Base-by-base conservation (phyloP, 2,113 vertebrate species). In the Lontra canadensis region DNA sequence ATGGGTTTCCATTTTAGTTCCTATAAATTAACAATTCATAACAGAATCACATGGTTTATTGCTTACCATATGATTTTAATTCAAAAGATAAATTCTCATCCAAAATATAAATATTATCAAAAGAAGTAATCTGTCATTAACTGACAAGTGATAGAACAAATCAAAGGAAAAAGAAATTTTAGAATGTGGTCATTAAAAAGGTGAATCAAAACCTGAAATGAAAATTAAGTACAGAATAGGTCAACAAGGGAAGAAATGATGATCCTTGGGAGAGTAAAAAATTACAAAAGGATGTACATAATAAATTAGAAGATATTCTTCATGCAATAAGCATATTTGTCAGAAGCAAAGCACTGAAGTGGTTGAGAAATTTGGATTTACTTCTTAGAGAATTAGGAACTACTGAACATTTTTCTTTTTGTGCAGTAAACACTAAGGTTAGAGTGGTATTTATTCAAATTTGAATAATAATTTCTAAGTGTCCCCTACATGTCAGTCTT, bases 301-400 rank as follows among this genome's bases (percentile, higher is more conserved):
- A 89, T 78, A 84, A 84, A 44, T 7, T 49, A 11, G 26, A 88
- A 88, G 29, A 42, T 59, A 29, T 13, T 93, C 18, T 85, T 94
- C 44, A 94, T 25, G 67, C 52, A 89, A 57, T 31, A 55, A 47
- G 14, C 79, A 49, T 57, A 4, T 80, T 94, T 94, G 83, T n/a
- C 61, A 95, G 29, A 97, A 82, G 44, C 42, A 78, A 88, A 90
- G 36, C 13, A 59, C 18, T 59, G 39, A 96, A 49, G 31, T 94
- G 29, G 17, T 39, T 96, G 69, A 95, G 55, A 26, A 94, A 31
- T 85, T 69, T 82, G 47, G 4, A 76, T 90, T 74, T 79, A 81
- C 13, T 81, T 90, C 52, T 88, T 42, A 81, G 57, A 26, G 47
- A 94, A 85, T 69, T 91, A 59, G 7, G 1, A 93, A 90, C 3